Conservation (phyloP, 1,140 invertebrate species). For the Tetramorium alpestre region DNA sequence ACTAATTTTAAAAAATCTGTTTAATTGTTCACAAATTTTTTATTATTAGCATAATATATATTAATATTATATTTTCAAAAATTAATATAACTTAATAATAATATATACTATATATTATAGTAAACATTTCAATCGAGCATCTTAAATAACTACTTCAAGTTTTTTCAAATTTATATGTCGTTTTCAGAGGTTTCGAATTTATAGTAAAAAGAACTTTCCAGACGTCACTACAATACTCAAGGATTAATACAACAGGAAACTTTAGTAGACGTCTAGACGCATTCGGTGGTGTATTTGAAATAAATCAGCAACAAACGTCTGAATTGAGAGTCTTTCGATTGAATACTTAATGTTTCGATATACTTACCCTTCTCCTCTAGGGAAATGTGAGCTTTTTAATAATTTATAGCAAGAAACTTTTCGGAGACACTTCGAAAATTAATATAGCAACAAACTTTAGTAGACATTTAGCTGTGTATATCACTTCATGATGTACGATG, state of each 20-base stretch:
- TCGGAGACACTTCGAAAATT: background rate
- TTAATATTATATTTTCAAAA: background rate
- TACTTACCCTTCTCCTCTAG: background rate
- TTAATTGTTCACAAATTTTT: background rate
- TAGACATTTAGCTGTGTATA: background rate
- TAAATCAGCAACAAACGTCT: slow-evolving; percentile 22
- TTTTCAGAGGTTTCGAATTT: background rate
- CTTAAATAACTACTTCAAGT: background rate
- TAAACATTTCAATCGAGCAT: background rate
- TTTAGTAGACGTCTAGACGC: slow-evolving; percentile 23
- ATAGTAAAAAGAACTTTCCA: background rate
- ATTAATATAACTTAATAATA: background rate
- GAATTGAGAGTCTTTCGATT: background rate
- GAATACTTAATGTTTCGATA: slow-evolving; percentile 9
- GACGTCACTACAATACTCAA: slow-evolving; percentile 25
- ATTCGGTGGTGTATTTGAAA: background rate
- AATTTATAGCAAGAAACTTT: slow-evolving; percentile 25
- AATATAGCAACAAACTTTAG: background rate
- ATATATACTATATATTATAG: no score
- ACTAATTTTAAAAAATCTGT: background rate
- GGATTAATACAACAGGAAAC: slow-evolving; percentile 3
- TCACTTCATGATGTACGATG: background rate
- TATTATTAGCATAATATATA: slow-evolving; percentile 5
- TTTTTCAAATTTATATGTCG: background rate
- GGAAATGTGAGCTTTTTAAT: slow-evolving; percentile 17